A percentile compares a stretch with the other conserved stretches of the same genome.
These are phyloP conservation scores for Nemurella pictetii DNA, from an alignment of 2,888 invertebrate genomes.

Conservation along the genomic window DNA sequence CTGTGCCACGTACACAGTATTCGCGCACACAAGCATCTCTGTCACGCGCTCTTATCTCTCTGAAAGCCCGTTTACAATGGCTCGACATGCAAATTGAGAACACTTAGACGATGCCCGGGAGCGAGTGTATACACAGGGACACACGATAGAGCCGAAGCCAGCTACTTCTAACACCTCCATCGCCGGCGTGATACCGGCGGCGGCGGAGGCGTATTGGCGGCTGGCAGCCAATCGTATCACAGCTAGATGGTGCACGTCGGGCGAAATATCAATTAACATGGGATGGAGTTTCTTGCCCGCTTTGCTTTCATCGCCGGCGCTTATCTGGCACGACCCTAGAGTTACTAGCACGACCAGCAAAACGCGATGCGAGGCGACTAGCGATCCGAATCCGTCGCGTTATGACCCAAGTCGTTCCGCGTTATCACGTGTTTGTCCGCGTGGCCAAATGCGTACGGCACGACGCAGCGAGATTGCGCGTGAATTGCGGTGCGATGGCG, in stretches of 20 bases:
- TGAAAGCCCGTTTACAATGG: slow-evolving; percentile 10
- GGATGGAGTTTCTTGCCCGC: neutral
- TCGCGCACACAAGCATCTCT: neutral
- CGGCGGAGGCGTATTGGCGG: neutral
- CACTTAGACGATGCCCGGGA: slow-evolving; percentile 1
- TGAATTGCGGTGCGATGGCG: too few relatives aligned
- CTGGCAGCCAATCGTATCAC: neutral
- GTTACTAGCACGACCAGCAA: too few relatives aligned
- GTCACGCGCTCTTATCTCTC: slow-evolving; percentile 5
- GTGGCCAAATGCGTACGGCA: too few relatives aligned
- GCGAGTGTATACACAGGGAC: neutral
- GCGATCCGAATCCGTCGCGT: neutral
- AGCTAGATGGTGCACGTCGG: neutral
- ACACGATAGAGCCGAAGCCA: too few relatives aligned
- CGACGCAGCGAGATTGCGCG: neutral
- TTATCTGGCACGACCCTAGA: neutral
- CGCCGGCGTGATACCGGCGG: neutral
- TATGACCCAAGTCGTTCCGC: neutral
- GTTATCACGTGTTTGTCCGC: neutral
- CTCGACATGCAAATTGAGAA: slow-evolving; percentile 19
- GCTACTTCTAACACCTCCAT: too few relatives aligned
- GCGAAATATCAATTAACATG: neutral
- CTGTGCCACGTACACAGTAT: neutral
- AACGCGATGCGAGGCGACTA: neutral
- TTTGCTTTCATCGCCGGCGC: neutral